Conservation (phyloP, 2,113 vertebrate species). For the Phocoena phocoena region DNA sequence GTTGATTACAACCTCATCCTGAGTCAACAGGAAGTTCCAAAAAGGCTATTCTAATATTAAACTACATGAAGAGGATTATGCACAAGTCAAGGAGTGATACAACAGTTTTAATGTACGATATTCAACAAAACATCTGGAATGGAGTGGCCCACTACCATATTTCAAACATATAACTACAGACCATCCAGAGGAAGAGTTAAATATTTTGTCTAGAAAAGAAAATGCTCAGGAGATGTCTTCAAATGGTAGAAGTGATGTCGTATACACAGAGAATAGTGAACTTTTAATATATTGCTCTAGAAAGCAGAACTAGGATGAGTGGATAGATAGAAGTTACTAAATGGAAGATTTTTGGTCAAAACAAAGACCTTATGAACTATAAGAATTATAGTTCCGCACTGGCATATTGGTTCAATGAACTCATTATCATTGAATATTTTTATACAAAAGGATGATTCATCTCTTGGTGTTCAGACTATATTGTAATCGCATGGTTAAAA, state of each 20-base stretch:
- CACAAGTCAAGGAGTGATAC: not conserved
- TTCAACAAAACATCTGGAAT: not conserved
- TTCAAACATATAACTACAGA: not conserved
- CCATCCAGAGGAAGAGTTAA: not conserved
- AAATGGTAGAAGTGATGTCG: not conserved
- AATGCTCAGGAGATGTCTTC: not conserved
- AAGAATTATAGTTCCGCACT: not conserved
- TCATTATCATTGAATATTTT: slow-evolving; percentile 12
- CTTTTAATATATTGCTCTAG: not conserved
- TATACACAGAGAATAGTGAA: not conserved
- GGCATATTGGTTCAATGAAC: not conserved
- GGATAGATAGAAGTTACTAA: not conserved
- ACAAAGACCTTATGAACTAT: not conserved
- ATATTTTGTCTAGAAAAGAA: not conserved
- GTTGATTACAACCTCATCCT: not conserved
- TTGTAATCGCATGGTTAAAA: not conserved
- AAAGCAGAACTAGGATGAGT: not conserved
- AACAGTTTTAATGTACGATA: not conserved
- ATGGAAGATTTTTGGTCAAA: not conserved
- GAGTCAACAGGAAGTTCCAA: not conserved
- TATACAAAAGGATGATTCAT: not conserved
- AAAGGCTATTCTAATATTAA: not conserved
- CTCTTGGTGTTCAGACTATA: not conserved
- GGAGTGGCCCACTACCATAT: not conserved
- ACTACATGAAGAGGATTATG: not conserved